These are phyloP conservation scores for Thrips palmi DNA, from an alignment of 1,140 invertebrate genomes.

Conservation along the genomic window DNA sequence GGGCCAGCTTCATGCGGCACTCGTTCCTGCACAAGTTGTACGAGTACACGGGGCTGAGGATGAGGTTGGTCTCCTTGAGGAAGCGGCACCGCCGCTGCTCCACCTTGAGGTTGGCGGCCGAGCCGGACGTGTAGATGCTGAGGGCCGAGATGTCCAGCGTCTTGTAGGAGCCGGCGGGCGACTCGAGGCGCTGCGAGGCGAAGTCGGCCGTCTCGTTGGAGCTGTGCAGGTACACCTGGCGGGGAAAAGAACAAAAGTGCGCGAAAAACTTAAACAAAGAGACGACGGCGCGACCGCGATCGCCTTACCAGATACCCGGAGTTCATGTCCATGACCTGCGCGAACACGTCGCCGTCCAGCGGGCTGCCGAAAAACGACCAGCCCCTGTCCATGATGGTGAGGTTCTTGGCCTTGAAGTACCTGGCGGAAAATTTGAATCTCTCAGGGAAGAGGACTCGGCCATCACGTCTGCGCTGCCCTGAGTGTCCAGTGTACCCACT, in stretches of 20 bases:
- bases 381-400: constrained; percentile 11
- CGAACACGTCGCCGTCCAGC: constrained; percentile 46
- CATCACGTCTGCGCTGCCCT: neutral
- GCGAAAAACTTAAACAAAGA: constrained; percentile 3
- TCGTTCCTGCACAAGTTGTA: constrained; percentile 44
- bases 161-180: constrained; percentile 23
- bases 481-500: constrained; percentile 24
- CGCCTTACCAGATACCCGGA: constrained; percentile 34
- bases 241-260: constrained; percentile 4
- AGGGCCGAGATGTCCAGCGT: constrained; percentile 22
- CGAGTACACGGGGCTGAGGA: constrained; percentile 38
- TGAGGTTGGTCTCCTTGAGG: constrained; percentile 35
- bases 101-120: constrained; percentile 25
- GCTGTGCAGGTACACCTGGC: constrained; percentile 35
- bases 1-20: constrained; percentile 35
- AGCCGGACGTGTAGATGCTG: constrained; percentile 23
- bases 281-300: neutral
- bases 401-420: constrained; percentile 19
- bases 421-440: constrained; percentile 12
- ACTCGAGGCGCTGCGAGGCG: constrained; percentile 28
- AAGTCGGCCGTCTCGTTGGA: constrained; percentile 35
- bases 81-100: constrained; percentile 42
- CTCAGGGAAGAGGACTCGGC: neutral
- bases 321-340: constrained; percentile 45
- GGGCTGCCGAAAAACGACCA: constrained; percentile 37